Base-by-base conservation (phyloP, 1,140 invertebrate genomes). In the Drosophila sproati region DNA sequence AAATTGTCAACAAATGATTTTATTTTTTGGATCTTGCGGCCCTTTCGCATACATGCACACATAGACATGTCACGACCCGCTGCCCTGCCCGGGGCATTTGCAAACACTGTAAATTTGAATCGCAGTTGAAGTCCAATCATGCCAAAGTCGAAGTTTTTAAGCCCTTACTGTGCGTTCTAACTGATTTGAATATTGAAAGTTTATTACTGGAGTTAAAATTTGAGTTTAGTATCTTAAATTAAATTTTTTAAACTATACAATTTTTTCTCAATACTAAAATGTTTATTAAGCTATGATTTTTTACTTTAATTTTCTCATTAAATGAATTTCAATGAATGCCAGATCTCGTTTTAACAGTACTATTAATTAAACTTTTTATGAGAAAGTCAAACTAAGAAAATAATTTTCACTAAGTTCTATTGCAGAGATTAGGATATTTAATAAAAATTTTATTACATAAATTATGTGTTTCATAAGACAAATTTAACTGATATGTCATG, bases 1-100 rank as follows among this genome's bases (percentile, higher is more conserved):
- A 88, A 89, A 89, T 89, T 89, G 85, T 89, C 85, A 89, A 89
- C 85, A 89, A 89, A 89, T 89, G 85, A 89, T 90, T 89, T 85
- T 89, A 85, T 83, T 85, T 88, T 82, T 64, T 28, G 51, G 73
- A 71, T 81, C 74, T 60, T 79, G 61, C 57, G 61, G 69, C 60
- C 52, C 45, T 63, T 32, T 63, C 32, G 6, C 28, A 57, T 29
- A 64, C 50, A 63, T 37, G 72, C 43, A 68, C 73, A 77, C 61
- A 54, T 50, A 61, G 29, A 72, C 39, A 79, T 74, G 75, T 68
- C 56, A 74, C 41, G 61, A 48, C 41, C 31, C 56, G 51, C 45
- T 79, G 69, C 70, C 83, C 83, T 80, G 67, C 48, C 80, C 80
- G 41, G 67, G 83, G 69, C 66, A 35, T 80, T 63, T 28, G 73